Evolutionary conservation across 2,888 invertebrate species (phyloP).

Genomic region (Hirtodrosophila duncani): DNA sequence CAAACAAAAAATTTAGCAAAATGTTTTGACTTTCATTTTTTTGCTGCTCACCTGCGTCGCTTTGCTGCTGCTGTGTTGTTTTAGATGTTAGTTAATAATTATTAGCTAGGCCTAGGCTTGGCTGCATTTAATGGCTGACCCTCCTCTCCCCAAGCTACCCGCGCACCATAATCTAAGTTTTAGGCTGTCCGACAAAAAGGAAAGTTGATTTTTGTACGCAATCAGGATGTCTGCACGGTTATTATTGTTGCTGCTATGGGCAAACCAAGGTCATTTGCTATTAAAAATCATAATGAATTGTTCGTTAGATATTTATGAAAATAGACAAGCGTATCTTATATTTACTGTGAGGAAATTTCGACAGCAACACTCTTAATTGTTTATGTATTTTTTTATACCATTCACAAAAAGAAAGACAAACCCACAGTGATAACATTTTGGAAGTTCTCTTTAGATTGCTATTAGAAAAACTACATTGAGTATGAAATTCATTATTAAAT

Average conservation of each 20-base stretch:
- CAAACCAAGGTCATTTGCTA: slow-evolving; percentile 15
- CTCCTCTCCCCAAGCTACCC: slow-evolving; percentile 41
- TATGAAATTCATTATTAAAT: no score
- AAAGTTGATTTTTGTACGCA: slow-evolving; percentile 41
- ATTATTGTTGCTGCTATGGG: background rate
- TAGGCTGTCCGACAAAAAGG: no score
- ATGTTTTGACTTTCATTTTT: slow-evolving; percentile 63
- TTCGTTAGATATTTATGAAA: no score
- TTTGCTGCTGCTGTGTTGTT: slow-evolving; percentile 1
- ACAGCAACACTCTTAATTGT: no score
- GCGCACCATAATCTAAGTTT: background rate
- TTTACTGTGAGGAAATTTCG: no score
- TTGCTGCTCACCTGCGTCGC: background rate
- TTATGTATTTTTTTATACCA: no score
- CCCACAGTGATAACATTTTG: no score
- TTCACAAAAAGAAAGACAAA: no score
- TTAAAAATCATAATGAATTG: no score
- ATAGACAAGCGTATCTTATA: no score
- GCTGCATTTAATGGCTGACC: slow-evolving; percentile 41
- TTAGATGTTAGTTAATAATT: slow-evolving; percentile 39
- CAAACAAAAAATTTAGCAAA: slow-evolving; percentile 59
- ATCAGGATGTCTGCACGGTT: background rate
- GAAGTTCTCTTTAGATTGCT: no score
- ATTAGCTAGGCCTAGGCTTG: slow-evolving; percentile 34
- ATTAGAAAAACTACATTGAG: no score